A percentile compares a stretch with the other conserved stretches of the same genome.
These are phyloP conservation scores for Incurvaria masculella DNA, from an alignment of 2,888 invertebrate genomes.

Conservation along the genomic window DNA sequence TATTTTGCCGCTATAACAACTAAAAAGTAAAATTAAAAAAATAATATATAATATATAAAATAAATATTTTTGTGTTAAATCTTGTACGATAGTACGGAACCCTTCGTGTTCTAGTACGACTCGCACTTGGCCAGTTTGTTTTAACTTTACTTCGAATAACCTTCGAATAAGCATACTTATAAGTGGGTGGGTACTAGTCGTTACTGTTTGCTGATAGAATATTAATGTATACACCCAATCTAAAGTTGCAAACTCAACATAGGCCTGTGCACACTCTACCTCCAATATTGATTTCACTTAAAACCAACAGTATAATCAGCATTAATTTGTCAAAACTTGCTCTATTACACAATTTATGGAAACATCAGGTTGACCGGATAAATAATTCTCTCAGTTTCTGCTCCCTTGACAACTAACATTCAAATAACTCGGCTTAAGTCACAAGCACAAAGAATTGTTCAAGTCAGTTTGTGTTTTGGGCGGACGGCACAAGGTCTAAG, in stretches of 20 bases:
- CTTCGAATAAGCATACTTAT: too few relatives aligned
- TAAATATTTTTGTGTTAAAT: too few relatives aligned
- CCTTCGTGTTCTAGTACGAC: too few relatives aligned
- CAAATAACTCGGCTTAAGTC: constrained; percentile 2
- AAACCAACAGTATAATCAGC: constrained; percentile 41
- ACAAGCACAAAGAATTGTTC: constrained; percentile 1
- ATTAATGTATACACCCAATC: background rate
- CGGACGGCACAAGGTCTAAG: too few relatives aligned
- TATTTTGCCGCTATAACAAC: too few relatives aligned
- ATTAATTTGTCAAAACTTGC: constrained; percentile 38
- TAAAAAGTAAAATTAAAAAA: too few relatives aligned
- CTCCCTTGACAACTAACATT: constrained; percentile 2
- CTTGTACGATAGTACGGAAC: too few relatives aligned
- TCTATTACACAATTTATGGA: constrained; percentile 26
- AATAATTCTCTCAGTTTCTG: background rate
- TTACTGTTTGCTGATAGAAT: background rate
- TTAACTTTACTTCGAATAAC: too few relatives aligned
- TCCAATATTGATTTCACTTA: constrained; percentile 40
- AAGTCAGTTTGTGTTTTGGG: background rate
- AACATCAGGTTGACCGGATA: constrained; percentile 5
- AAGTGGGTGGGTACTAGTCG: too few relatives aligned
- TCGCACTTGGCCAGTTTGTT: too few relatives aligned
- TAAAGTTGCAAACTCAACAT: too few relatives aligned
- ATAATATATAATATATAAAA: too few relatives aligned
- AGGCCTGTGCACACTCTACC: background rate